Percentiles rank a stretch among this genome's conserved stretches.
Conservation (phyloP, 2,888 invertebrate species). For the Hirtodrosophila trivittata region DNA sequence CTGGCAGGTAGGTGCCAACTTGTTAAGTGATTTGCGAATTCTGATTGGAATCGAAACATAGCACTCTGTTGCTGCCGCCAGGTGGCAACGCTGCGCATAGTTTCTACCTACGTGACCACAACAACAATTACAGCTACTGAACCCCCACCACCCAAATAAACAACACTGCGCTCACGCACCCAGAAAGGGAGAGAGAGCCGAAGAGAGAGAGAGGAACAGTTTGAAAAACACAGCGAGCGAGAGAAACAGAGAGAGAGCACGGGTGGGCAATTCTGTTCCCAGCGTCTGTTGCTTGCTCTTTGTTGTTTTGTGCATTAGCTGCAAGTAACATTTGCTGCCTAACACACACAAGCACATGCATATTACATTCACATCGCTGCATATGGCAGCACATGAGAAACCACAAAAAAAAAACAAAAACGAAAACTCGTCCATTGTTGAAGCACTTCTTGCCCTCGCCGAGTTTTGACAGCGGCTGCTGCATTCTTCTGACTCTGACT, state of each 20-base stretch:
- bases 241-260: slow-evolving; percentile 8
- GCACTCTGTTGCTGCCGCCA: slow-evolving; percentile 3
- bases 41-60: slow-evolving; percentile 50
- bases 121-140: slow-evolving; percentile 45
- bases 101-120: slow-evolving; percentile 64
- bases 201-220: slow-evolving; percentile 27
- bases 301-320: slow-evolving; percentile 61
- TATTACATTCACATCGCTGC: slow-evolving; percentile 36
- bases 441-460: slow-evolving; percentile 57
- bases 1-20: slow-evolving; percentile 26
- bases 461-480: slow-evolving; percentile 48
- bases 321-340: slow-evolving; percentile 56
- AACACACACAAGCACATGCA: slow-evolving; percentile 23
- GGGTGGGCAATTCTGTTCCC: slow-evolving; percentile 34
- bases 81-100: slow-evolving; percentile 63
- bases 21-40: slow-evolving; percentile 24
- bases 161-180: slow-evolving; percentile 46
- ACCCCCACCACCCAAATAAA: slow-evolving; percentile 56
- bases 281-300: slow-evolving; percentile 46
- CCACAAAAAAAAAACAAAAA: slow-evolving; percentile 52
- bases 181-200: slow-evolving; percentile 7
- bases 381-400: slow-evolving; percentile 68
- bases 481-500: slow-evolving; percentile 64
- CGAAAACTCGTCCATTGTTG: slow-evolving; percentile 59
- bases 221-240: slow-evolving; percentile 1